These are phyloP conservation scores for Eristalis pertinax DNA, from an alignment of 2,888 invertebrate species.

Conservation along the genomic window DNA sequence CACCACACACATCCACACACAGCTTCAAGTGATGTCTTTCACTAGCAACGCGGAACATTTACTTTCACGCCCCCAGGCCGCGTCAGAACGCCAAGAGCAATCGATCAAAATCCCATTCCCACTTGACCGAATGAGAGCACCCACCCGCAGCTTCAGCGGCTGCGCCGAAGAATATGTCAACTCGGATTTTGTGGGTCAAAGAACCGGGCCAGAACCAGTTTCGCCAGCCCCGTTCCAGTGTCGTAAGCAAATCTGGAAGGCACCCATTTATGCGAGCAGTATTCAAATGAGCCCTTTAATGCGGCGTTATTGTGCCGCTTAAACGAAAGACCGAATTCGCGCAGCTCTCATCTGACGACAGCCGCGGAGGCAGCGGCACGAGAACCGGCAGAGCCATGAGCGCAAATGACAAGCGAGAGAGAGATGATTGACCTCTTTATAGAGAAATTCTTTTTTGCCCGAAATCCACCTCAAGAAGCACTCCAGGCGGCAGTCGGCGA, in stretches of 20 bases:
- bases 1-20: too few species aligned
- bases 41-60: not conserved
- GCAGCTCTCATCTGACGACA: not conserved
- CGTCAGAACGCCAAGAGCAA: not conserved
- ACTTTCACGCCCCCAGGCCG: not conserved
- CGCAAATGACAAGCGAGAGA: not conserved
- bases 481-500: not conserved
- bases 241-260: not conserved
- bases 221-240: not conserved
- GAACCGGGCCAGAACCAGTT: conserved; percentile 28
- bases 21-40: not conserved
- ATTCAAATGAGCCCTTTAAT: not conserved
- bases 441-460: not conserved
- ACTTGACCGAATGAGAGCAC: conserved; percentile 24
- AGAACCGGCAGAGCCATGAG: not conserved
- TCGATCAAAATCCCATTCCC: not conserved
- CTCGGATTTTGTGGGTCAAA: conserved; percentile 22
- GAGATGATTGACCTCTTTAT: conserved; percentile 10
- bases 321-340: not conserved
- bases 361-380: too few species aligned
- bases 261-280: not conserved
- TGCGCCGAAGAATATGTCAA: not conserved
- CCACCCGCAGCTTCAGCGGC: not conserved
- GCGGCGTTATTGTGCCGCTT: not conserved
- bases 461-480: conserved; percentile 1